These are phyloP conservation scores for Cosmopolites sordidus DNA, from an alignment of 2,888 invertebrate species.

Conservation along the genomic window DNA sequence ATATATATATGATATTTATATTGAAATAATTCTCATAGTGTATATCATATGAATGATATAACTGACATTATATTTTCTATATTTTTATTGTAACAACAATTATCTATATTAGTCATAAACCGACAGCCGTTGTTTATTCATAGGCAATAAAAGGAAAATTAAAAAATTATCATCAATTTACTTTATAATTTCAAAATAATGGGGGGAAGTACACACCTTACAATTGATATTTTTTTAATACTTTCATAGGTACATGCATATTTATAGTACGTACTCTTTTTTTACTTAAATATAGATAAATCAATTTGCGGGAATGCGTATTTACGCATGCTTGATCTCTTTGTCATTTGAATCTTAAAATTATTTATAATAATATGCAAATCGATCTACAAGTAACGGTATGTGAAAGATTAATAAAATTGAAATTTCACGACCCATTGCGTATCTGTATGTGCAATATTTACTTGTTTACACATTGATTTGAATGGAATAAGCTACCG, in stretches of 20 bases:
- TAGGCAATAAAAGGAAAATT: slow-evolving; percentile 1
- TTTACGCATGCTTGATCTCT: slow-evolving; percentile 10
- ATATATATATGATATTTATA: too few species aligned
- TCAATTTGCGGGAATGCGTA: slow-evolving; percentile 4
- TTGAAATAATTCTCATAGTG: too few species aligned
- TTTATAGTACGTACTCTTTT: slow-evolving; percentile 9
- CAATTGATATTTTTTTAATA: slow-evolving; percentile 5
- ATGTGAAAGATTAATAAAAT: background rate
- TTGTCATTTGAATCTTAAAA: slow-evolving; percentile 3
- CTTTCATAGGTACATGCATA: slow-evolving; percentile 10
- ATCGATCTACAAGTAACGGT: too few species aligned
- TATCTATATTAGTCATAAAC: slow-evolving; percentile 10
- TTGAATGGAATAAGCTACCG: too few species aligned
- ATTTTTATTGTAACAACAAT: background rate
- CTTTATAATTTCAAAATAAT: slow-evolving; percentile 9
- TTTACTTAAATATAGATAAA: background rate
- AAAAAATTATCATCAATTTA: slow-evolving; percentile 8
- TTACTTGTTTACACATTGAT: too few species aligned
- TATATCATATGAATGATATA: too few species aligned
- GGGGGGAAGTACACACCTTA: slow-evolving; percentile 17
- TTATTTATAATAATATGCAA: slow-evolving; percentile 3
- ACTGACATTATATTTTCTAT: too few species aligned
- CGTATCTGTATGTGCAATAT: background rate
- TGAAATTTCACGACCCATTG: slow-evolving; percentile 2
- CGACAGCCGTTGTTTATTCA: slow-evolving; percentile 8